Percentiles rank a stretch among this genome's conserved stretches.
Evolutionary conservation across 92 coral and sea anemone species (phyloP).

Genomic region (Phenganax marumi): DNA sequence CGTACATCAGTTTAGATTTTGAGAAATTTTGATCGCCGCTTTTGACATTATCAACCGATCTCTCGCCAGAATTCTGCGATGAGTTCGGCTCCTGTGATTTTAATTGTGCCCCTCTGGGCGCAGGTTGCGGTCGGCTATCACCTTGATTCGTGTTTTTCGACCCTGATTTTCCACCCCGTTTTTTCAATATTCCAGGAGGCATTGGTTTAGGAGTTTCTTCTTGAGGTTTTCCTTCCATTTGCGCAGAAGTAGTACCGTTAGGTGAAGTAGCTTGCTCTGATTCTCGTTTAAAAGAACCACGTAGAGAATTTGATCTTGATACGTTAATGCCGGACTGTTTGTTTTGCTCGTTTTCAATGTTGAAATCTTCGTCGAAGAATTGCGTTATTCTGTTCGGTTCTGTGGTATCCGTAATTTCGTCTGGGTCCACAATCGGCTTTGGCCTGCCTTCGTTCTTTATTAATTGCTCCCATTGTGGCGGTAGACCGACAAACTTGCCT

Average conservation of each 20-base stretch:
- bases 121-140: constrained; percentile 25
- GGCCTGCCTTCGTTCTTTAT: constrained; percentile 68
- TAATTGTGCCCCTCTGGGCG: not conserved
- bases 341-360: constrained; percentile 42
- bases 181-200: constrained; percentile 26
- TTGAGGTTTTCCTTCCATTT: not conserved
- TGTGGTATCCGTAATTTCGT: constrained; percentile 75
- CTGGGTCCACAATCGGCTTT: constrained; percentile 93
- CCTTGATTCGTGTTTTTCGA: constrained; percentile 6
- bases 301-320: constrained; percentile 90
- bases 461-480: constrained; percentile 98
- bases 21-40: constrained; percentile 43
- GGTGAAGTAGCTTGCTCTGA: constrained; percentile 23
- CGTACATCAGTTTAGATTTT: constrained; percentile 86
- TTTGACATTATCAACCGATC: not conserved
- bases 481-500: constrained; percentile 78
- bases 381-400: constrained; percentile 78
- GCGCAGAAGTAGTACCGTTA: constrained; percentile 4
- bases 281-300: constrained; percentile 74
- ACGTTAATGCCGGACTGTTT: constrained; percentile 72
- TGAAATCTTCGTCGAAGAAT: constrained; percentile 61
- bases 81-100: not conserved
- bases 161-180: constrained; percentile 8
- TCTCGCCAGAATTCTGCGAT: not conserved
- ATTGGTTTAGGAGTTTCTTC: constrained; percentile 16